Percentiles rank a stretch among this genome's conserved stretches.
Conservation (phyloP, 2,888 invertebrate species). For the Chouioia cunea region DNA sequence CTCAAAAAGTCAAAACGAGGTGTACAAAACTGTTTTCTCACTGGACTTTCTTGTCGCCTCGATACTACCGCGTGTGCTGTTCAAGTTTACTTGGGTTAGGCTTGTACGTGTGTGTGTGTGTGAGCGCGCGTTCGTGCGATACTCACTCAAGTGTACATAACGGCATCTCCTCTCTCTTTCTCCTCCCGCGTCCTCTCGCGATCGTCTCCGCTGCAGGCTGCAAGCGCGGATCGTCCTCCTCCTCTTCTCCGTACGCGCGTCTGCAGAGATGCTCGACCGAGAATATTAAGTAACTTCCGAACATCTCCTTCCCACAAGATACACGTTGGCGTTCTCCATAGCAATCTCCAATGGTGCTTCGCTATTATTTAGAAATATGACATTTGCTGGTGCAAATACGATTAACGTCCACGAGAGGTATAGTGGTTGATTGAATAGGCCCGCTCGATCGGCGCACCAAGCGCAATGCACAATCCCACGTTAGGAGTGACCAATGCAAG, state of each 20-base stretch:
- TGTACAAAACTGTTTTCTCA: too few species aligned
- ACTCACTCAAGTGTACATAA: background rate
- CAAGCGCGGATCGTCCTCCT: background rate
- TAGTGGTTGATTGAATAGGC: too few species aligned
- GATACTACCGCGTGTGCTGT: too few species aligned
- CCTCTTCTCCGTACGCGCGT: background rate
- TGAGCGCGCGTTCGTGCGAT: background rate
- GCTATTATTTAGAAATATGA: too few species aligned
- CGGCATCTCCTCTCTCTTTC: constrained; percentile 2
- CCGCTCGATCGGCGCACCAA: too few species aligned
- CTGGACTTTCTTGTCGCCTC: background rate
- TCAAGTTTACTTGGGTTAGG: constrained; percentile 57
- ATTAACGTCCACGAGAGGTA: too few species aligned
- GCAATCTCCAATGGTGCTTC: too few species aligned
- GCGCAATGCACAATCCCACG: too few species aligned
- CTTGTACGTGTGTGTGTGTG: constrained; percentile 41
- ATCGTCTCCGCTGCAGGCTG: constrained; percentile 4
- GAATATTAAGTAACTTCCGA: constrained; percentile 33
- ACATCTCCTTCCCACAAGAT: background rate
- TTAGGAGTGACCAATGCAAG: background rate
- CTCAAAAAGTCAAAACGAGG: too few species aligned
- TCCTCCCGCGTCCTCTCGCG: background rate
- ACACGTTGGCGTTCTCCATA: background rate
- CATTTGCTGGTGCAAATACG: too few species aligned
- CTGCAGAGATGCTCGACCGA: background rate